These are phyloP conservation scores for Brachyptera risi DNA, from an alignment of 2,888 invertebrate species.

Conservation along the genomic window DNA sequence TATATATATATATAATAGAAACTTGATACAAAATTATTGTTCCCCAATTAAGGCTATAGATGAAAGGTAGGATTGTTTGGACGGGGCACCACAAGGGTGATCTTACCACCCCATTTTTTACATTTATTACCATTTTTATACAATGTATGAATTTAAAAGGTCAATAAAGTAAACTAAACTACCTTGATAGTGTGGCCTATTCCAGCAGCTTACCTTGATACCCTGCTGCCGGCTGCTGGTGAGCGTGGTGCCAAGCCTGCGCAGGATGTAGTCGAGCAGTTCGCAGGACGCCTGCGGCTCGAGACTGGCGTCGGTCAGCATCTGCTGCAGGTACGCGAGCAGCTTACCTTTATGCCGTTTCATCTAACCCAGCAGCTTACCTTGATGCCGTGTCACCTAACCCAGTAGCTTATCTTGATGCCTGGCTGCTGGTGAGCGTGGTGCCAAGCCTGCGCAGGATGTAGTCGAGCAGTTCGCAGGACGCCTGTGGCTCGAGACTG, in stretches of 20 bases:
- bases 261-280: slow-evolving; percentile 83
- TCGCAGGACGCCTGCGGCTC: slow-evolving; percentile 62
- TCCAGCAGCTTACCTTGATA: neutral
- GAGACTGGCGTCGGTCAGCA: slow-evolving; percentile 51
- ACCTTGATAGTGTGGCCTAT: too few species aligned
- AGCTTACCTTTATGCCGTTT: neutral
- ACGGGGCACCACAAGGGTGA: too few species aligned
- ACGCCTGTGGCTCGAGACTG: slow-evolving; percentile 49
- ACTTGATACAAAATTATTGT: too few species aligned
- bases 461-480: slow-evolving; percentile 85
- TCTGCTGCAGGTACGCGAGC: slow-evolving; percentile 46
- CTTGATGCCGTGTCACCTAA: slow-evolving; percentile 68
- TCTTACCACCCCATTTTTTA: too few species aligned
- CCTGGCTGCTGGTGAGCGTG: slow-evolving; percentile 71
- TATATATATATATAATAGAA: too few species aligned
- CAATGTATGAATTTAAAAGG: too few species aligned
- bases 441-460: slow-evolving; percentile 82
- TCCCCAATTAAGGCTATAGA: too few species aligned
- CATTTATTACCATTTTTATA: too few species aligned
- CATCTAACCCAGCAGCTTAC: slow-evolving; percentile 43
- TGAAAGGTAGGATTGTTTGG: too few species aligned
- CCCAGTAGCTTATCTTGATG: too few species aligned
- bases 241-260: slow-evolving; percentile 77
- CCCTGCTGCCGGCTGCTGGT: slow-evolving; percentile 60
- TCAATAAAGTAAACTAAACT: too few species aligned